Evolutionary conservation across 1,140 invertebrate genomes (phyloP).

Genomic region (Neotoxoptera formosana): DNA sequence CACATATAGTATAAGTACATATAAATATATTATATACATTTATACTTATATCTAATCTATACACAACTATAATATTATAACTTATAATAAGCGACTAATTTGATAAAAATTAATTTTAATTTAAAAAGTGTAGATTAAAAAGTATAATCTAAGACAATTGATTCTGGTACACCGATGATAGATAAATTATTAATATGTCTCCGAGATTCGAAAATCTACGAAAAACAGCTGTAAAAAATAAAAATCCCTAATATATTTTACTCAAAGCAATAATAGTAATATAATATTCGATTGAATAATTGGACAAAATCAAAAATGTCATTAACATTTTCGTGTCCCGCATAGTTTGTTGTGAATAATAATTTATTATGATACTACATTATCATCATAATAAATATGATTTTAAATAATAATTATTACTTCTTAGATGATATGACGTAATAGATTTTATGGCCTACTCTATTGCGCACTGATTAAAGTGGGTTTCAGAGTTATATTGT

Average conservation of each 20-base stretch:
- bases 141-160: too few species aligned
- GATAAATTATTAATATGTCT: neutral
- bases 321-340: neutral
- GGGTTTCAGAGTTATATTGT: neutral
- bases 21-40: neutral
- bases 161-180: neutral
- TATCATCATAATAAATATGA: neutral
- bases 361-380: neutral
- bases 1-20: too few species aligned
- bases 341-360: neutral
- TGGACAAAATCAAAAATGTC: neutral
- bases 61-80: neutral
- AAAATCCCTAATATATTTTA: neutral
- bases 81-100: neutral
- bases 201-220: neutral
- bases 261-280: neutral
- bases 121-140: too few species aligned
- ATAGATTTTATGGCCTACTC: neutral
- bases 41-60: neutral
- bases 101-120: neutral
- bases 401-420: neutral
- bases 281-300: neutral
- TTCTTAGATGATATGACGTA: neutral
- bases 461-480: constrained; percentile 3
- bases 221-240: too few species aligned